Conservation (phyloP, 2,113 vertebrate genomes). For the Herpetotheres cachinnans region DNA sequence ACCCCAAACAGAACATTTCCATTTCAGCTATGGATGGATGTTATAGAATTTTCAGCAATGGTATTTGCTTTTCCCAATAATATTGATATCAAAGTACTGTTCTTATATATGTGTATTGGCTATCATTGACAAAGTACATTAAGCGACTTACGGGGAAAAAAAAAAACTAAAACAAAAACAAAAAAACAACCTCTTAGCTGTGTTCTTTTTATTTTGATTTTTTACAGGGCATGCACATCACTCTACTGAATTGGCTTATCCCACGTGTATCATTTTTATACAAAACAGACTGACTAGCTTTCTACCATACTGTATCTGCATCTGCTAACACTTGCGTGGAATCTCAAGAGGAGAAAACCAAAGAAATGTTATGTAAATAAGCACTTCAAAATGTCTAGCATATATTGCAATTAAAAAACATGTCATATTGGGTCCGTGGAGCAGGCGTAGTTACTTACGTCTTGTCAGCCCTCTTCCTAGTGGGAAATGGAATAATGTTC, state of each 20-base stretch:
- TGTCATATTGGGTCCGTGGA: neutral
- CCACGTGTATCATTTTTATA: neutral
- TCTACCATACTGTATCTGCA: slow-evolving; percentile 1
- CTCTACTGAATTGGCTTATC: neutral
- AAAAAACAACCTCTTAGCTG: neutral
- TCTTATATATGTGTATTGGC: neutral
- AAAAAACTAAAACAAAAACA: neutral
- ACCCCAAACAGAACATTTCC: neutral
- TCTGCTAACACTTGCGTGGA: neutral
- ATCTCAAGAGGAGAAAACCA: neutral
- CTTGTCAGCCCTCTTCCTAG: neutral
- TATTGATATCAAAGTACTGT: neutral
- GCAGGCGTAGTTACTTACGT: neutral
- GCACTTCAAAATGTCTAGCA: neutral
- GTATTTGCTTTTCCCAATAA: neutral
- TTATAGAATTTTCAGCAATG: neutral
- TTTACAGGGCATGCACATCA: neutral
- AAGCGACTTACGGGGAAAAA: neutral
- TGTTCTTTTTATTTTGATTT: neutral
- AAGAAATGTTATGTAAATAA: slow-evolving; percentile 20
- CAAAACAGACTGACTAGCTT: neutral
- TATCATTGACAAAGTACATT: neutral
- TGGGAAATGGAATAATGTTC: neutral
- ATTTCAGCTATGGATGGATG: neutral
- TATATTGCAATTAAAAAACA: neutral